Base-by-base conservation (phyloP, 2,113 vertebrate genomes). In the Siniperca knerii region DNA sequence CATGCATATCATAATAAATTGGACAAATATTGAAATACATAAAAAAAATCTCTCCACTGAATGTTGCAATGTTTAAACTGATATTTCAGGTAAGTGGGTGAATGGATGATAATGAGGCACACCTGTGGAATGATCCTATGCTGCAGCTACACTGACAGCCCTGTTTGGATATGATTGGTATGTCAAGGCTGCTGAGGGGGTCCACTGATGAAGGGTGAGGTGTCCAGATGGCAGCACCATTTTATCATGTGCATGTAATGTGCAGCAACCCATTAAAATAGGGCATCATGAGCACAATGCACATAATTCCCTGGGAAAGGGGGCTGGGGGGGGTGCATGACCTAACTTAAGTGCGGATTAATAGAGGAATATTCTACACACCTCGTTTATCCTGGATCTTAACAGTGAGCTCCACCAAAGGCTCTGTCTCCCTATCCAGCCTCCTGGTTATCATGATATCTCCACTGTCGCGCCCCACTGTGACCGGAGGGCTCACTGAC, bases 351-450 rank as follows among this genome's bases (percentile, higher is more conserved):
- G 79, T 75, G 85, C 83, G 12, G 83, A 87, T 88, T 75, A 87
- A 86, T n/a, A n/a, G 74, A 72, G 78, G 57, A 81, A 82, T 73
- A 52, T 52, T 75, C 42, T 64, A 93, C 94, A 90, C 93, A 97
- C 97, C 97, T 96, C 90, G 62, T 87, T 96, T 96, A 68, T 98
- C 95, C 90, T 93, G 97, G 46, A 97, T 96, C 91, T 96, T 97
- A 75, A 97, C 93, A 11, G 95, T 93, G 83, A 97, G 83, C 46
- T 97, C 95, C 94, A 97, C 92, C 55, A 89, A 23, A 61, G 96
- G 92, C 48, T 88, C 94, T 0, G 91, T 94, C 92, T 97, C 97
- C 75, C 97, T 92, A 88, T 98, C 97, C 85, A 97, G 94, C 55
- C 85, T 90, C 20, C 93, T 91, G 57, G 89, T 90, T 60, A 98